Evolutionary conservation across 2,888 invertebrate genomes (phyloP), one percentile per base, ranked within the genome.

Genomic region (Chalcis sispes): DNA sequence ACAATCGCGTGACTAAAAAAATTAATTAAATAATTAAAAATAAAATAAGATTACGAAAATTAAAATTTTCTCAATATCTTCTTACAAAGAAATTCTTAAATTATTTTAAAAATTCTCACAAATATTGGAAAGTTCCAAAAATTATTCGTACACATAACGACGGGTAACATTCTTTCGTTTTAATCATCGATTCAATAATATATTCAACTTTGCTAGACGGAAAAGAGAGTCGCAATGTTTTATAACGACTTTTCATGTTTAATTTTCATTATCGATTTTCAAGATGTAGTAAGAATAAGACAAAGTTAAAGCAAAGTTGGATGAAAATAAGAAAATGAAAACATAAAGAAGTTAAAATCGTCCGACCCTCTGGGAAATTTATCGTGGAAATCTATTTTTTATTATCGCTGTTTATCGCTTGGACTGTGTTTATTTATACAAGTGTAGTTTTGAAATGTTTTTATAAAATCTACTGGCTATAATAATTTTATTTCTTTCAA

Each of bases 281-380:
- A 15, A 42, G 15, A 42, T n/a, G 36, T 36, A 36, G 36, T 36
- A n/a, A n/a, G 36, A 36, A 36, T 10, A 7, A 10, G 10, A 36
- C 36, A 36, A 1, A 50, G 20, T 18, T 20, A 50, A 50, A 50
- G 20, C 5, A 20, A 50, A 20, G 20, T 46, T 5, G 46, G 13
- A 46, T 8, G 15, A 18, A 20, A 40, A 42, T 8, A 29, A 61
- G 32, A 13, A 32, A 29, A 29, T n/a, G 18, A 61, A 10, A 59
- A 10, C 48, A 29, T 20, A 18, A 46, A 32, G 13, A 13, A 40
- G 32, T 25, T 32, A 65, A 42, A 50, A 25, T 25, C 27, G 5
- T 18, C 13, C 1, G n/a, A 13, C 27, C 73, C 73, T 36, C 5
- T 36, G 73, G 65, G 61, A 73, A 73, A 73, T 73, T 66, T 36